Evolutionary conservation across 2,113 vertebrate species (phyloP), one percentile per base, ranked within the genome.

Genomic region (Galbula dea): DNA sequence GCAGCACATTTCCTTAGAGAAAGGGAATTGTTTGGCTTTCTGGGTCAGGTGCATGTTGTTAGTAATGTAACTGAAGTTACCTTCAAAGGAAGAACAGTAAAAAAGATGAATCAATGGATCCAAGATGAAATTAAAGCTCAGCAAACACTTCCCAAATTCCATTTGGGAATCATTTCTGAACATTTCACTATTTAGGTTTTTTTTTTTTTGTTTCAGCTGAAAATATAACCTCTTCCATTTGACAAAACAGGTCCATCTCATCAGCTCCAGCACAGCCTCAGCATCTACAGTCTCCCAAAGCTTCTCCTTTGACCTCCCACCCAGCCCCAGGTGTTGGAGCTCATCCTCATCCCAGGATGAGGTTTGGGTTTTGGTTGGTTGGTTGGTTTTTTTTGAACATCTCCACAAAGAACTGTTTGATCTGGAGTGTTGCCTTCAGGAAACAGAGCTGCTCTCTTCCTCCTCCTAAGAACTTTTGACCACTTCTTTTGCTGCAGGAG

Each of bases 331-430:
- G 93, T 93, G 11, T 39, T 95, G 82, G 78, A 88, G 46, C 73
- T 92, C 93, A 92, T 90, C 68, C 72, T 94, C 57, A 86, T 89
- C 71, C 78, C 91, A 87, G 89, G 63, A 90, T 94, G 82, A 92
- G 79, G 57, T 81, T 75, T 81, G 71, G 71, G n/a, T n/a, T n/a
- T n/a, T n/a, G 22, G 9, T 76, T 76, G 12, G 6, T 21, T 17
- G 17, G 43, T 7, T 43, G n/a, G 26, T 57, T 49, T 43, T 76
- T 87, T 92, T 88, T 89, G 12, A 95, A 90, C 82, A 71, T 67
- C 94, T 93, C 68, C 89, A 83, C 94, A 94, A 94, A 95, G 55
- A 69, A 32, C 37, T 94, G 79, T 93, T 95, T 96, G 93, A 96
- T 95, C 82, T 91, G 85, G 43, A 94, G 22, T 32, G 57, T 30